Evolutionary conservation across 2,797 vertebrate genomes (phyloP).

Genomic region (Sebastes kiyomatsui): DNA sequence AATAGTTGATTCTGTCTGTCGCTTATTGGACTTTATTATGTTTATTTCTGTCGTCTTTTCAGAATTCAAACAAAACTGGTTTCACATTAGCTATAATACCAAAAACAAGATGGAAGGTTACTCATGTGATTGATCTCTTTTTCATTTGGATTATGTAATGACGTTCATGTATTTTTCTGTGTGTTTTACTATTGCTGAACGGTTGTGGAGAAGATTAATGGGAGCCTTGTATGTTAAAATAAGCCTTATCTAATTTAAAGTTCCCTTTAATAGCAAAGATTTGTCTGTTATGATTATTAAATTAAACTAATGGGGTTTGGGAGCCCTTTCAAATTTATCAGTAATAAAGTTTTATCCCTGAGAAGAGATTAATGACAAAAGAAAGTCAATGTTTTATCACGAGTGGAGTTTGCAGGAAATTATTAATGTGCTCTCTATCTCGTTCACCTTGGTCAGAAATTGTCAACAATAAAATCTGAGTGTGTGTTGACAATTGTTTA

Average conservation of each 20-base stretch:
- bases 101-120: background rate
- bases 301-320: background rate
- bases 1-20: background rate
- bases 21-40: background rate
- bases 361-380: background rate
- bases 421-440: background rate
- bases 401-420: background rate
- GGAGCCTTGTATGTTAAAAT: background rate
- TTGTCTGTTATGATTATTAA: background rate
- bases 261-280: background rate
- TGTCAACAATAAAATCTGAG: background rate
- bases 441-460: background rate
- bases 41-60: background rate
- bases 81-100: background rate
- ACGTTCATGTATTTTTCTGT: background rate
- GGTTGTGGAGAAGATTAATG: background rate
- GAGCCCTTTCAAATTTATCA: background rate
- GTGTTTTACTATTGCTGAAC: background rate
- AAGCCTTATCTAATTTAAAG: background rate
- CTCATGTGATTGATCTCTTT: background rate
- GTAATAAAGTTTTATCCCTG: background rate
- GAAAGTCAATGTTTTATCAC: background rate
- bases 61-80: background rate
- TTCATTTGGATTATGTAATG: background rate
- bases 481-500: conserved; percentile 18